Conservation (phyloP, 2,797 vertebrate species). For the Labroides dimidiatus region DNA sequence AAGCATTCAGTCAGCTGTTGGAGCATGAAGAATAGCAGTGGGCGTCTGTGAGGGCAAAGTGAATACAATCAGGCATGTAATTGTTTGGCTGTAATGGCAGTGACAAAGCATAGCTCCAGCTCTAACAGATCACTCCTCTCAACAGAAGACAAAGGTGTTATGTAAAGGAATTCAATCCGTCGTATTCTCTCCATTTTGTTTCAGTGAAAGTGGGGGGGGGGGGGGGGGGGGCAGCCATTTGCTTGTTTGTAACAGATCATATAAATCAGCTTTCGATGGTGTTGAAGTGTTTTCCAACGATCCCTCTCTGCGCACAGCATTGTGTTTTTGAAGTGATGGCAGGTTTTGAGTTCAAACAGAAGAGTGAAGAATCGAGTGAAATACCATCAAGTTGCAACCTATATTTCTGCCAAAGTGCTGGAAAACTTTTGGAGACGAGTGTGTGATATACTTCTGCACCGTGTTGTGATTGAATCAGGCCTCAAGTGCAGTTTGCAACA, state of each 20-base stretch:
- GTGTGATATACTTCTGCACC: constrained; percentile 60
- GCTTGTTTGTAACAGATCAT: constrained; percentile 31
- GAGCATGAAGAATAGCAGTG: constrained; percentile 40
- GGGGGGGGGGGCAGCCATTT: constrained; percentile 28
- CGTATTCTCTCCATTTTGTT: constrained; percentile 24
- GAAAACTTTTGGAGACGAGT: constrained; percentile 50
- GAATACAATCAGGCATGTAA: constrained; percentile 64
- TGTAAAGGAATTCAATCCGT: constrained; percentile 48
- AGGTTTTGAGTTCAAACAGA: constrained; percentile 41
- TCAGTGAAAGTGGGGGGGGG: constrained; percentile 22
- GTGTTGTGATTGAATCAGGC: constrained; percentile 70
- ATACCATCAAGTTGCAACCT: constrained; percentile 45
- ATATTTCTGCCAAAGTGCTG: constrained; percentile 41
- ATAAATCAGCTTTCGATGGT: constrained; percentile 34
- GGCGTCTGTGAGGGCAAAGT: constrained; percentile 49
- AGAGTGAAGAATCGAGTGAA: constrained; percentile 29
- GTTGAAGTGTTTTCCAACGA: constrained; percentile 23
- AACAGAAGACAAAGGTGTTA: constrained; percentile 50
- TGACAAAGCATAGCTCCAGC: constrained; percentile 52
- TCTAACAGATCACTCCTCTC: constrained; percentile 44
- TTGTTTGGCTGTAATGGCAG: constrained; percentile 57
- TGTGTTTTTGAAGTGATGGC: constrained; percentile 33
- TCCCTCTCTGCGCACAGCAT: constrained; percentile 12
- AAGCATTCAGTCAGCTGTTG: constrained; percentile 31
- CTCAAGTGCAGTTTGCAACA: constrained; percentile 57